These are phyloP conservation scores for Eilema sororculum DNA, from an alignment of 2,888 invertebrate genomes.

Conservation along the genomic window DNA sequence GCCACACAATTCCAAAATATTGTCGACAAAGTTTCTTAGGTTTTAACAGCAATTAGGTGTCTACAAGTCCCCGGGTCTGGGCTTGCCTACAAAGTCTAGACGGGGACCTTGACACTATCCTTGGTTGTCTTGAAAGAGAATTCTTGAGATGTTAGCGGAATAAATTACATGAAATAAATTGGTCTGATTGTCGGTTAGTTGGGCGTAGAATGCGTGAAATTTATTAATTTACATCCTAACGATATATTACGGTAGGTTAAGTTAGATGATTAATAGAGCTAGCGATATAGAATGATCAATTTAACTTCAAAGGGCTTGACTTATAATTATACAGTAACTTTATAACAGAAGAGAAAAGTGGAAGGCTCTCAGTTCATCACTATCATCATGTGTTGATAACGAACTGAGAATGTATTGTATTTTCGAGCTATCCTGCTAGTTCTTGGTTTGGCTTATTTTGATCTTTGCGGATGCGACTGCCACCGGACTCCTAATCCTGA, in stretches of 20 bases:
- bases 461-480: no score
- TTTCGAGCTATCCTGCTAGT: no score
- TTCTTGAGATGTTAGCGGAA: conserved; percentile 34
- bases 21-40: conserved; percentile 25
- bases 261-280: not conserved
- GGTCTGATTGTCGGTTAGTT: conserved; percentile 4
- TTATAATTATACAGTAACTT: no score
- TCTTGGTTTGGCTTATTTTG: no score
- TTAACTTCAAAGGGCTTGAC: not conserved
- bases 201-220: not conserved
- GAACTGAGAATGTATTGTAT: no score
- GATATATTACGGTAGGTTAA: not conserved
- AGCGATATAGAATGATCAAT: not conserved
- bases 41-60: conserved; percentile 57
- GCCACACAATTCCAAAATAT: conserved; percentile 9
- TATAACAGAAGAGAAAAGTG: no score
- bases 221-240: not conserved
- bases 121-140: conserved; percentile 48
- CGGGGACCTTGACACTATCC: conserved; percentile 57
- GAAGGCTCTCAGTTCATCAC: no score
- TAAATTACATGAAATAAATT: conserved; percentile 8
- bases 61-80: conserved; percentile 36
- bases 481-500: no score
- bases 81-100: conserved; percentile 59
- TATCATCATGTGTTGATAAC: no score